These are phyloP conservation scores for Astatotilapia flaviijosephi DNA, from an alignment of 2,113 vertebrate genomes.

Conservation along the genomic window DNA sequence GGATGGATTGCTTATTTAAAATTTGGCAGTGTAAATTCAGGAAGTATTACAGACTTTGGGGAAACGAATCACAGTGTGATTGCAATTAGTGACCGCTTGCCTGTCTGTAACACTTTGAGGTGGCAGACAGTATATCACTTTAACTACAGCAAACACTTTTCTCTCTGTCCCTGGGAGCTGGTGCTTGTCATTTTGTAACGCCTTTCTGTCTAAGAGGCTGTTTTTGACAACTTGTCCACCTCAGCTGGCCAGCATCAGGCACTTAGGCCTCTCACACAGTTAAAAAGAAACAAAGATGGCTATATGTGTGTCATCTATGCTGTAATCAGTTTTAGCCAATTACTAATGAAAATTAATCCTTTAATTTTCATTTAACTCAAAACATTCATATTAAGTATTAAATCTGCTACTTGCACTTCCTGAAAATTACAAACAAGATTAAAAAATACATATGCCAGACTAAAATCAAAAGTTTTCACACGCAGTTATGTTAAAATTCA, in stretches of 20 bases:
- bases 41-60: not conserved
- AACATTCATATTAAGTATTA: not conserved
- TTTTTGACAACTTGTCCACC: constrained; percentile 32
- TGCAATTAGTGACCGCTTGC: not conserved
- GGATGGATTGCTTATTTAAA: not conserved
- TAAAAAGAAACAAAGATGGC: not conserved
- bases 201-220: constrained; percentile 20
- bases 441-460: not conserved
- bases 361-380: not conserved
- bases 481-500: not conserved
- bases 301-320: not conserved
- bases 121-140: not conserved
- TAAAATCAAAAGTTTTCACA: not conserved
- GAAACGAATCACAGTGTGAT: not conserved
- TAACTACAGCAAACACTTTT: not conserved
- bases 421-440: not conserved
- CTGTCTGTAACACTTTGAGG: not conserved
- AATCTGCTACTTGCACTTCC: not conserved
- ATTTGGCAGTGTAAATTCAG: not conserved
- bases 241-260: constrained; percentile 24
- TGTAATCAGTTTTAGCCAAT: not conserved
- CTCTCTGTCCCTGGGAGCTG: constrained; percentile 4
- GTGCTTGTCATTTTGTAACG: constrained; percentile 14
- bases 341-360: not conserved
- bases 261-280: not conserved